These are phyloP conservation scores for Crocuta crocuta DNA, from an alignment of 2,113 vertebrate species.

Conservation along the genomic window DNA sequence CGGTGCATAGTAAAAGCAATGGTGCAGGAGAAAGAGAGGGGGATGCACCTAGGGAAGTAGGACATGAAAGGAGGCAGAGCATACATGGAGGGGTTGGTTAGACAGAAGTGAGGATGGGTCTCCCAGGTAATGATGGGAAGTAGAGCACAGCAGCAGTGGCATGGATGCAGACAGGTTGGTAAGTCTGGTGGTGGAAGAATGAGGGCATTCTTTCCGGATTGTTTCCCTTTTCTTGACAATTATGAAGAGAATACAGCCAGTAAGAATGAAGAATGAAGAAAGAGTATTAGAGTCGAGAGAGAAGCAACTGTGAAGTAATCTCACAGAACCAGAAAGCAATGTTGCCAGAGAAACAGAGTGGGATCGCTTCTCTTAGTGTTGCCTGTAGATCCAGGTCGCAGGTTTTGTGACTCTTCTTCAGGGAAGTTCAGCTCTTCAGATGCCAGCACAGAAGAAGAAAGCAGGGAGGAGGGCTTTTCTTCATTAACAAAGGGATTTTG, in stretches of 20 bases:
- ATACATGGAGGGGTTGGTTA: fast-evolving
- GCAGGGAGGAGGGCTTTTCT: background rate
- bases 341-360: background rate
- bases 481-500: background rate
- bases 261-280: background rate
- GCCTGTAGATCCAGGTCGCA: background rate
- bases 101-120: background rate
- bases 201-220: background rate
- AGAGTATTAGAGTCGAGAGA: background rate
- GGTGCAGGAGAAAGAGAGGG: background rate
- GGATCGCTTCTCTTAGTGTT: background rate
- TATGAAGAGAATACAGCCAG: background rate
- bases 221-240: background rate
- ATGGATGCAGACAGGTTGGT: background rate
- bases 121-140: background rate
- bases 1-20: background rate
- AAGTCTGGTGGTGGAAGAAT: background rate
- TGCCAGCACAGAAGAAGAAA: background rate
- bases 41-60: background rate
- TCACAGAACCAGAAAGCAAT: background rate
- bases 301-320: background rate
- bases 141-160: background rate
- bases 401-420: background rate
- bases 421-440: background rate
- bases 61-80: fast-evolving